Conservation (phyloP, 2,888 invertebrate genomes). For the Mycalesis mineus region DNA sequence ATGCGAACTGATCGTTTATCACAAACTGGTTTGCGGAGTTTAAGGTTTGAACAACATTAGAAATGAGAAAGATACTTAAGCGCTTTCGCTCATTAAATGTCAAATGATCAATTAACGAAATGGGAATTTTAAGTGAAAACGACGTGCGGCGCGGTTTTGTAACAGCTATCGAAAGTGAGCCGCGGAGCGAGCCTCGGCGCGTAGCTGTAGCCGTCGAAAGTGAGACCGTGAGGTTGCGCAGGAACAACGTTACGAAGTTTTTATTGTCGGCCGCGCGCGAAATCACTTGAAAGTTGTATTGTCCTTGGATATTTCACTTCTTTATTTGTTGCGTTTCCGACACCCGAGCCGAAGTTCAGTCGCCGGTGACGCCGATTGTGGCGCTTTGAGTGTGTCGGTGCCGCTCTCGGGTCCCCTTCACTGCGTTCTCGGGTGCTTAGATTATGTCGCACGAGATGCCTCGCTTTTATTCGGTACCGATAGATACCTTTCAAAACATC, state of each 20-base stretch:
- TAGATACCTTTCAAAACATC: constrained; percentile 27
- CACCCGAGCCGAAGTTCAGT: constrained; percentile 65
- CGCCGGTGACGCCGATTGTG: constrained; percentile 56
- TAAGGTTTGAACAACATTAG: constrained; percentile 14
- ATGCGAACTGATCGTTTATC: neutral
- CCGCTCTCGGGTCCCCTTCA: constrained; percentile 58
- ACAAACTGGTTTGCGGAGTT: constrained; percentile 4
- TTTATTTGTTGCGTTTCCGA: constrained; percentile 74
- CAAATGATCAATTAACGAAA: constrained; percentile 24
- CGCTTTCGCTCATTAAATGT: constrained; percentile 29
- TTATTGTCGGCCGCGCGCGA: constrained; percentile 76
- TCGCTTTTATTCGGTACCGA: constrained; percentile 19
- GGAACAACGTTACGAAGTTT: constrained; percentile 70
- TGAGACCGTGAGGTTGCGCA: constrained; percentile 76
- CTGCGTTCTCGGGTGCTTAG: constrained; percentile 46
- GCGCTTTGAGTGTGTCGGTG: constrained; percentile 50
- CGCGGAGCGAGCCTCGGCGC: constrained; percentile 53
- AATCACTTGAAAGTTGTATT: constrained; percentile 78
- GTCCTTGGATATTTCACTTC: constrained; percentile 78
- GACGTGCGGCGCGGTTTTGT: constrained; percentile 67
- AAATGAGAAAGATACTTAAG: constrained; percentile 14
- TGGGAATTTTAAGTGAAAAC: constrained; percentile 55
- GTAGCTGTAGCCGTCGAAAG: constrained; percentile 64
- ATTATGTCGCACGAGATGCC: constrained; percentile 37
- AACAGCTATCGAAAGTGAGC: constrained; percentile 69